A percentile compares a stretch with the other conserved stretches of the same genome.
Evolutionary conservation across 2,113 vertebrate species (phyloP).

Genomic region (Larimichthys polyactis): DNA sequence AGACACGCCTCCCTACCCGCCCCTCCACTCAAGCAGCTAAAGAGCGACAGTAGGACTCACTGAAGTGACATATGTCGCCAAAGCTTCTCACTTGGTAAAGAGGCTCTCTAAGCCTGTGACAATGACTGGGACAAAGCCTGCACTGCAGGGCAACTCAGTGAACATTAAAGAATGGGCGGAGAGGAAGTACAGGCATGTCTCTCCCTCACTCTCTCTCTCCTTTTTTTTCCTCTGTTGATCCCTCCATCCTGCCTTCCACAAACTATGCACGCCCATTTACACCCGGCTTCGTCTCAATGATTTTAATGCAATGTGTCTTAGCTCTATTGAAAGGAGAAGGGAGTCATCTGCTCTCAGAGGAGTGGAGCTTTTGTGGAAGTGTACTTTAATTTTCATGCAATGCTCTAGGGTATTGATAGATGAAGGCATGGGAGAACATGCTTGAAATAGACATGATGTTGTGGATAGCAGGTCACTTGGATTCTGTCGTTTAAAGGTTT

Average conservation of each 20-base stretch:
- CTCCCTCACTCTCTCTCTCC: slow-evolving; percentile 18
- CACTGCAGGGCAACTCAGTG: slow-evolving; percentile 70
- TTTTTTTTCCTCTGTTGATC: slow-evolving; percentile 12
- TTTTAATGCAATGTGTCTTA: slow-evolving; percentile 64
- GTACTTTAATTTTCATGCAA: slow-evolving; percentile 47
- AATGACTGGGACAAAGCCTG: slow-evolving; percentile 80
- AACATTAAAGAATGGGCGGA: slow-evolving; percentile 66
- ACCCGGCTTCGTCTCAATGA: slow-evolving; percentile 46
- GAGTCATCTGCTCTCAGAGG: slow-evolving; percentile 63
- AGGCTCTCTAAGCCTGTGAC: slow-evolving; percentile 75
- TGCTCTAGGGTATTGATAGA: slow-evolving; percentile 61
- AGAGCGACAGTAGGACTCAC: slow-evolving; percentile 75
- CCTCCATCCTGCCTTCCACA: slow-evolving; percentile 61
- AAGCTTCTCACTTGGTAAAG: slow-evolving; percentile 81
- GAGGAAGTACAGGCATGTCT: slow-evolving; percentile 71
- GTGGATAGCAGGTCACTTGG: slow-evolving; percentile 20
- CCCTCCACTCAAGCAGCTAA: slow-evolving; percentile 74
- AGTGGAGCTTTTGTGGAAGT: slow-evolving; percentile 60
- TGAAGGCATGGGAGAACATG: slow-evolving; percentile 47
- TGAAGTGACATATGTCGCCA: slow-evolving; percentile 83
- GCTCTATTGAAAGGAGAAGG: slow-evolving; percentile 56
- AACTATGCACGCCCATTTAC: slow-evolving; percentile 62
- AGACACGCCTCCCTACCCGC: slow-evolving; percentile 67
- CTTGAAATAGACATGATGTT: slow-evolving; percentile 46
- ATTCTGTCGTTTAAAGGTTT: neutral